phyloP scores from a whole-genome alignment of 1,140 invertebrate genomes.

The Drosophila trapezifrons region DNA sequence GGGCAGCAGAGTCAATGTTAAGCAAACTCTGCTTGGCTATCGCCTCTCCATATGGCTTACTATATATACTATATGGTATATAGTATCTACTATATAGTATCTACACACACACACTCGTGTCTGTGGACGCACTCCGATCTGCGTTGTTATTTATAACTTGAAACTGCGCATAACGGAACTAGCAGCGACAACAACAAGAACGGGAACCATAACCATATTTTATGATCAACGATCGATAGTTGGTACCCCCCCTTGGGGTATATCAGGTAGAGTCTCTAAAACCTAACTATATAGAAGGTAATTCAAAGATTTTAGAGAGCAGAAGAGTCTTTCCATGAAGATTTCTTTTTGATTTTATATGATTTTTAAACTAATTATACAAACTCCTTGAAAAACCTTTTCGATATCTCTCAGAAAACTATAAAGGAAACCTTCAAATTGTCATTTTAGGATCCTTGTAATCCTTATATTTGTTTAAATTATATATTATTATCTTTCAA shows the following conservation, averaged over 20 bases:
- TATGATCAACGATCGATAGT: slow-evolving; percentile 26
- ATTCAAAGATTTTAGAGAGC: too few species aligned
- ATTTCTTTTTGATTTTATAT: too few species aligned
- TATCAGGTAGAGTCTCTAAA: background rate
- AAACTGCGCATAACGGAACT: slow-evolving; percentile 45
- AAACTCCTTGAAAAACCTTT: too few species aligned
- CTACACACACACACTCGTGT: too few species aligned
- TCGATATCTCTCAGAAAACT: too few species aligned
- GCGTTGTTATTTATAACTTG: slow-evolving; percentile 34
- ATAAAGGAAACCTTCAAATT: too few species aligned
- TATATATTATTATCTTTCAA: too few species aligned
- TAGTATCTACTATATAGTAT: background rate
- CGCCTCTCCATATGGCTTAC: background rate
- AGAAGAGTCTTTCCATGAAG: too few species aligned
- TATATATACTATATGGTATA: slow-evolving; percentile 1
- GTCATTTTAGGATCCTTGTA: fast-evolving
- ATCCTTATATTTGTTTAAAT: too few species aligned
- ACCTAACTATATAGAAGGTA: too few species aligned
- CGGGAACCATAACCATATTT: slow-evolving; percentile 39
- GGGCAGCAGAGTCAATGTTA: slow-evolving; percentile 21
- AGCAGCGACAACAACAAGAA: slow-evolving; percentile 14
- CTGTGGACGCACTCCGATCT: slow-evolving; percentile 17
- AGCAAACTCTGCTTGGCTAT: slow-evolving; percentile 18
- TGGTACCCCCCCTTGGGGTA: background rate
- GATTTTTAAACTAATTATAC: too few species aligned